phyloP scores from a whole-genome alignment of 2,888 invertebrate genomes.

The Eupithecia subumbrata region DNA sequence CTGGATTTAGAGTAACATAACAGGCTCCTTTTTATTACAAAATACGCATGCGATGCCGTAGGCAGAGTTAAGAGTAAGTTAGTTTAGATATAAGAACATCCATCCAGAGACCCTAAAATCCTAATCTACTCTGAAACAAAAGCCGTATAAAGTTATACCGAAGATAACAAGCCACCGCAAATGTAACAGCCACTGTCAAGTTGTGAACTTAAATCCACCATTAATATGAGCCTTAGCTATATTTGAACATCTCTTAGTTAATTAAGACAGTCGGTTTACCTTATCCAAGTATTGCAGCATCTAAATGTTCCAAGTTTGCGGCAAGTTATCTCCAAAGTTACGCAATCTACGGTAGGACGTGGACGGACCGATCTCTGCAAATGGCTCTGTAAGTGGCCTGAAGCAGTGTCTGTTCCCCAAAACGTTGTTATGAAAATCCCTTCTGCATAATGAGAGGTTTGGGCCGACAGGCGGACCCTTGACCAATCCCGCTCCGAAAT shows the following conservation, averaged over 20 bases:
- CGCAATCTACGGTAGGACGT: conserved; percentile 76
- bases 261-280: conserved; percentile 79
- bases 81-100: conserved; percentile 4
- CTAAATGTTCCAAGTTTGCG: conserved; percentile 80
- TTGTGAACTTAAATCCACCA: conserved; percentile 54
- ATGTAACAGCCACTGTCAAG: conserved; percentile 38
- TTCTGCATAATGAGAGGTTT: conserved; percentile 60
- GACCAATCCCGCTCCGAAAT: conserved; percentile 20
- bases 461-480: conserved; percentile 13
- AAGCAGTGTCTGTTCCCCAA: conserved; percentile 63
- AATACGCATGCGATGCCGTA: neutral
- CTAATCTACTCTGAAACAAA: conserved; percentile 27
- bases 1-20: neutral
- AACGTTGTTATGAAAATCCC: conserved; percentile 71
- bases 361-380: conserved; percentile 75
- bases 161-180: conserved; percentile 33
- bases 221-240: conserved; percentile 61
- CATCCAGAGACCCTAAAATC: conserved; percentile 18
- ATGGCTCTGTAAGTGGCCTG: conserved; percentile 78
- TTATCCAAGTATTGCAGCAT: conserved; percentile 80
- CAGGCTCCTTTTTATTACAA: neutral
- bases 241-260: conserved; percentile 71
- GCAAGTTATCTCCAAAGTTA: conserved; percentile 80
- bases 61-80: no score
- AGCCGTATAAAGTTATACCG: conserved; percentile 27